Evolutionary conservation across 2,113 vertebrate genomes (phyloP).

Genomic region (Diphyllodes magnificus): DNA sequence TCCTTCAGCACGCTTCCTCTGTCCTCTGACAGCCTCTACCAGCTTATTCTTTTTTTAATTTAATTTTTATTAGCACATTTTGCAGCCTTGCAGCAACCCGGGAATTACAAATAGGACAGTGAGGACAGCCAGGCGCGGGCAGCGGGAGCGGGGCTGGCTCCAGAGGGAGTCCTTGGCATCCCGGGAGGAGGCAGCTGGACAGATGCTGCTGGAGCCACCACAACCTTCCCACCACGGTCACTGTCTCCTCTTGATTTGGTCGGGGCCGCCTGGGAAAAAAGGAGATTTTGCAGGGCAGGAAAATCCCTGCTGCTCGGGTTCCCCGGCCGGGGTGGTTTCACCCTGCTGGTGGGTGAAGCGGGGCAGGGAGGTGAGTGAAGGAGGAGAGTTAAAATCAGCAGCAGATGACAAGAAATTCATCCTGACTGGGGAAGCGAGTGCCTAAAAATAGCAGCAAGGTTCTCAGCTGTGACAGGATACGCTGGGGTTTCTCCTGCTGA

Average conservation of each 20-base stretch:
- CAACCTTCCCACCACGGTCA: fast-evolving
- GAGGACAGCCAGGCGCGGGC: not conserved
- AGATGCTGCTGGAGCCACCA: not conserved
- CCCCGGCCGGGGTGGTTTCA: fast-evolving
- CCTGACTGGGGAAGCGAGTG: not conserved
- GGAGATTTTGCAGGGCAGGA: not conserved
- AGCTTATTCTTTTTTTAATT: not conserved
- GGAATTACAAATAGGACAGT: not conserved
- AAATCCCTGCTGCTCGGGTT: not conserved
- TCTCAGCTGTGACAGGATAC: not conserved
- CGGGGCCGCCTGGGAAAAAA: not conserved
- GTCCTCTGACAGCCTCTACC: not conserved
- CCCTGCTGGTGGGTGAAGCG: fast-evolving
- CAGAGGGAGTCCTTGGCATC: not conserved
- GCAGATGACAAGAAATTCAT: not conserved
- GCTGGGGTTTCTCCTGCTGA: not conserved
- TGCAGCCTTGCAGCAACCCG: not conserved
- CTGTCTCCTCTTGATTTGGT: not conserved
- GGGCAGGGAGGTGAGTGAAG: not conserved
- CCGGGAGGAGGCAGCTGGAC: not conserved
- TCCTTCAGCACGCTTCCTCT: not conserved
- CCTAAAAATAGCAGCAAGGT: slow-evolving; percentile 51
- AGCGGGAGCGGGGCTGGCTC: not conserved
- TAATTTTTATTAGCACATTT: slow-evolving; percentile 44
- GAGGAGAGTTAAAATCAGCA: not conserved